Conservation (phyloP, 1,140 invertebrate genomes). For the Eurosta solidaginis region DNA sequence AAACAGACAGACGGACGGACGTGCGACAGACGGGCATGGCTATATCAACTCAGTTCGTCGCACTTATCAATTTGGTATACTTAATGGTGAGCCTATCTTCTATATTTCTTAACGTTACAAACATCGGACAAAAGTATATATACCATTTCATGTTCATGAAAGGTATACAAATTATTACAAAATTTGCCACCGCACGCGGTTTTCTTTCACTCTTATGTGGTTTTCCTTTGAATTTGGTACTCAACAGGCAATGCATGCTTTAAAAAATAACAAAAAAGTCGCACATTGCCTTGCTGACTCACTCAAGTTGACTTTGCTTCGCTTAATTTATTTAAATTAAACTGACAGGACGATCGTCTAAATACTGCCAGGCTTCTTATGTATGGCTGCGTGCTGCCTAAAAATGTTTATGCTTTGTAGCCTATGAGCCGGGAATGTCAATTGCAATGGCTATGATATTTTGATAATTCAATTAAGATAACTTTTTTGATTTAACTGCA, state of each 20-base stretch:
- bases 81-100: too few relatives aligned
- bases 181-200: neutral
- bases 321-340: neutral
- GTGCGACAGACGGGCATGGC: too few relatives aligned
- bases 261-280: too few relatives aligned
- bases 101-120: too few relatives aligned
- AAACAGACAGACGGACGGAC: too few relatives aligned
- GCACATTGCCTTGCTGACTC: too few relatives aligned
- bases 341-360: neutral
- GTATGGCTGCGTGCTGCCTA: neutral
- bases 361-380: neutral
- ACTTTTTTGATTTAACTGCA: neutral
- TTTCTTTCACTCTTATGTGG: neutral
- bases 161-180: neutral
- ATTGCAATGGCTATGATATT: neutral
- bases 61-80: too few relatives aligned
- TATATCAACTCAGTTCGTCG: too few relatives aligned
- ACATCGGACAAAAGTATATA: too few relatives aligned
- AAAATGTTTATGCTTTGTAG: too few relatives aligned
- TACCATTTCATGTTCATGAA: too few relatives aligned
- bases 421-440: neutral
- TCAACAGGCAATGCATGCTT: neutral
- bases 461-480: constrained; percentile 29
- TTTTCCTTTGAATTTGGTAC: neutral
- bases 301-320: neutral